Conservation (phyloP, 2,888 invertebrate species). For the Zhengitettix transpicula region DNA sequence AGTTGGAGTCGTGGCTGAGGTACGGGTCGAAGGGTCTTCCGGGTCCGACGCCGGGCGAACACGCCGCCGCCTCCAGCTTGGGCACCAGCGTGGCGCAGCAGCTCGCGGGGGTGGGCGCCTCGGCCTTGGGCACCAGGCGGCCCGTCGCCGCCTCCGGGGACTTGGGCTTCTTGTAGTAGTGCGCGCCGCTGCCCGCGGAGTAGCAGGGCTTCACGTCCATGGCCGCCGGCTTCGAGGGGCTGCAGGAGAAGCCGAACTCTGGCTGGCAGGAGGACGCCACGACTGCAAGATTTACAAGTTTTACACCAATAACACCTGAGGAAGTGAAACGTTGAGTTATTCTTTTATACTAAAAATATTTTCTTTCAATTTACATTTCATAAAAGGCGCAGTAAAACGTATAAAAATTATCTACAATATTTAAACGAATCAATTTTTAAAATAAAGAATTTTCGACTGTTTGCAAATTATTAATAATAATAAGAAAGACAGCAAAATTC, state of each 20-base stretch:
- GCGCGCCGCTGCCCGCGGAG: conserved; percentile 4
- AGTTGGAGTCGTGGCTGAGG: conserved; percentile 51
- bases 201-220: conserved; percentile 24
- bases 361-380: no score
- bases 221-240: conserved; percentile 19
- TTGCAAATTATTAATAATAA: no score
- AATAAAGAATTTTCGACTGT: no score
- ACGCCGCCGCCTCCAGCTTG: conserved; percentile 30
- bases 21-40: conserved; percentile 38
- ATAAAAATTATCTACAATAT: no score
- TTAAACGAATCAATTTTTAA: no score
- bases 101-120: conserved; percentile 28
- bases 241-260: background rate
- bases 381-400: no score
- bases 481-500: no score
- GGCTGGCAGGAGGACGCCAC: background rate
- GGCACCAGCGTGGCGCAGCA: conserved; percentile 34
- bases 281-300: no score
- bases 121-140: conserved; percentile 52
- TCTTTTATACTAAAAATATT: no score
- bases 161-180: conserved; percentile 26
- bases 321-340: no score
- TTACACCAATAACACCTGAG: no score
- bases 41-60: conserved; percentile 28
- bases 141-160: background rate